These are phyloP conservation scores for Falco naumanni DNA, from an alignment of 2,797 vertebrate genomes.

Conservation along the genomic window DNA sequence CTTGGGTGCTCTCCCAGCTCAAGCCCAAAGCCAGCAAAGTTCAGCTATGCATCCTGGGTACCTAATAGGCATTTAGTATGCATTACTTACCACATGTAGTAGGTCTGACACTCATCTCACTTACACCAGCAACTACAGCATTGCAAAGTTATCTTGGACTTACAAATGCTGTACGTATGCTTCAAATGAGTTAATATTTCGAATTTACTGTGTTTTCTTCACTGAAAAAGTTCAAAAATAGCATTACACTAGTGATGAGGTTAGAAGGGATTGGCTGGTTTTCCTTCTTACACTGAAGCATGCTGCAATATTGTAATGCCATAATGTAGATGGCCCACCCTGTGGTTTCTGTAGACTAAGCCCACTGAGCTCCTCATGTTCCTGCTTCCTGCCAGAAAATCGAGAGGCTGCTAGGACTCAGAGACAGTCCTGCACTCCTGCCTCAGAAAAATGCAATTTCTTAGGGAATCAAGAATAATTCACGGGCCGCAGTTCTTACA, in stretches of 20 bases:
- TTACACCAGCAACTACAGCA: neutral
- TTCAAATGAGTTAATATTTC: neutral
- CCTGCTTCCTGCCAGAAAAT: neutral
- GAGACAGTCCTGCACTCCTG: neutral
- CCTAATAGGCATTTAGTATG: neutral
- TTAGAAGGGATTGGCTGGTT: neutral
- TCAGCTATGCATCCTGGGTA: neutral
- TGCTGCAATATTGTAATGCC: neutral
- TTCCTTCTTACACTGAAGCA: neutral
- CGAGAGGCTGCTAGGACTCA: accelerated
- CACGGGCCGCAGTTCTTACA: neutral
- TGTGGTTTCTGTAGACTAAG: neutral
- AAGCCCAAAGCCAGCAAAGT: neutral
- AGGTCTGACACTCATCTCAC: neutral
- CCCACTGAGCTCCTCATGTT: neutral
- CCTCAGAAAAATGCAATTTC: neutral
- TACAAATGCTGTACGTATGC: neutral
- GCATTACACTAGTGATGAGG: neutral
- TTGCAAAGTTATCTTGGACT: neutral
- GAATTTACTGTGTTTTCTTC: neutral
- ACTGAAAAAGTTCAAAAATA: accelerated
- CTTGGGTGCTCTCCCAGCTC: neutral
- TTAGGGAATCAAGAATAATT: neutral
- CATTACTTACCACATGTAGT: neutral
- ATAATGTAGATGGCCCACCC: neutral